A percentile compares a stretch with the other conserved stretches of the same genome.
Evolutionary conservation across 2,113 vertebrate genomes (phyloP).

Genomic region (Dinomys branickii): DNA sequence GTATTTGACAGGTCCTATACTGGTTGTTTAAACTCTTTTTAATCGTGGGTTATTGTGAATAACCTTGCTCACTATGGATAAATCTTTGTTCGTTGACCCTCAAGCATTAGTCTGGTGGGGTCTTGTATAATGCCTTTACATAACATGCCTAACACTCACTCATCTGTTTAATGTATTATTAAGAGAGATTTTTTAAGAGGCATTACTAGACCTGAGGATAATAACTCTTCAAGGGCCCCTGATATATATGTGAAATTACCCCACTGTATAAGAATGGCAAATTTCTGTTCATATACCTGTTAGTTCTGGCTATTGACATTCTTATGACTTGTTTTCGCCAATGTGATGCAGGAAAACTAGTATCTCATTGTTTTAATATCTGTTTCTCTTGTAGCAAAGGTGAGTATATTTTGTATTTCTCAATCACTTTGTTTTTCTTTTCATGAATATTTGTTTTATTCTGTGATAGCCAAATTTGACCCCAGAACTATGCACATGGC

Average conservation of each 20-base stretch:
- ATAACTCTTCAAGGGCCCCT: constrained; percentile 26
- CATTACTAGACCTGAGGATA: not conserved
- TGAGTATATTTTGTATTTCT: not conserved
- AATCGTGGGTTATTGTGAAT: not conserved
- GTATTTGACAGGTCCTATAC: constrained; percentile 7
- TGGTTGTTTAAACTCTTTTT: constrained; percentile 39
- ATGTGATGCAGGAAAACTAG: not conserved
- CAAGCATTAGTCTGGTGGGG: not conserved
- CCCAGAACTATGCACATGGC: not conserved
- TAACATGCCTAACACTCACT: not conserved
- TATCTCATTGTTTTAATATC: not conserved
- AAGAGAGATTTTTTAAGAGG: constrained; percentile 12
- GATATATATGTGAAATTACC: not conserved
- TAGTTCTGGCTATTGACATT: not conserved
- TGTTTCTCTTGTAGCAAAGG: constrained; percentile 4
- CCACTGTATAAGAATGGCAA: not conserved
- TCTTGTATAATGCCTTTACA: not conserved
- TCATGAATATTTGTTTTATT: not conserved
- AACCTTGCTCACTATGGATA: not conserved
- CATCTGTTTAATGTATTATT: constrained; percentile 6
- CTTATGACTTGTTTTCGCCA: not conserved
- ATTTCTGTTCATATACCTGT: not conserved
- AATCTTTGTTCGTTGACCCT: constrained; percentile 49
- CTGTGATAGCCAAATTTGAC: not conserved
- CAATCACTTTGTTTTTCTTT: constrained; percentile 31